Evolutionary conservation across 2,797 vertebrate species (phyloP).

Genomic region (Propithecus deckenii): DNA sequence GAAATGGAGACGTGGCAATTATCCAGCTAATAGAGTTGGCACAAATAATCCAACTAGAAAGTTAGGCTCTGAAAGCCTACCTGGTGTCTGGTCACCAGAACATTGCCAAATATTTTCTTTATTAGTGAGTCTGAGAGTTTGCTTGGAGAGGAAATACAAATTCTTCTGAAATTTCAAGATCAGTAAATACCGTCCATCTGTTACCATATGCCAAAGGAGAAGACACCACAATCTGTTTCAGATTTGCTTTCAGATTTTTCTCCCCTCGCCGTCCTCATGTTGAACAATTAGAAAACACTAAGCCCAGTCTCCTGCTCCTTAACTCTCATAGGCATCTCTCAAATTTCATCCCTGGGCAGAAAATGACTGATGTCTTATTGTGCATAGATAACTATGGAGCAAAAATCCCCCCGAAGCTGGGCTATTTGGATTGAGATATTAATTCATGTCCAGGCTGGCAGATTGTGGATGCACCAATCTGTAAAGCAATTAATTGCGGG

Average conservation of each 20-base stretch:
- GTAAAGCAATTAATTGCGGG: constrained; percentile 55
- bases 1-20: neutral
- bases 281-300: constrained; percentile 15
- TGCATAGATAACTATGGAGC: neutral
- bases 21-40: neutral
- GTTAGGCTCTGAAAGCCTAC: constrained; percentile 24
- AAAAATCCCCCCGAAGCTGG: neutral
- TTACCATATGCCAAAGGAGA: constrained; percentile 25
- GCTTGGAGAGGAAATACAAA: constrained; percentile 46
- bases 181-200: constrained; percentile 50
- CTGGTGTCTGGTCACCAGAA: constrained; percentile 10
- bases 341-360: neutral
- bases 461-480: constrained; percentile 39
- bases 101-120: neutral
- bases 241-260: neutral
- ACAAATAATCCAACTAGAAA: constrained; percentile 2
- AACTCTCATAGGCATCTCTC: neutral
- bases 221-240: constrained; percentile 15
- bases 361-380: constrained; percentile 23
- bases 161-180: constrained; percentile 55
- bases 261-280: neutral
- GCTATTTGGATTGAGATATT: constrained; percentile 45
- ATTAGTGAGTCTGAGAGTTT: constrained; percentile 27
- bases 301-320: neutral
- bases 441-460: constrained; percentile 35